These are phyloP conservation scores for Rhabdomys dilectus DNA, from an alignment of 2,113 vertebrate species.

Conservation along the genomic window DNA sequence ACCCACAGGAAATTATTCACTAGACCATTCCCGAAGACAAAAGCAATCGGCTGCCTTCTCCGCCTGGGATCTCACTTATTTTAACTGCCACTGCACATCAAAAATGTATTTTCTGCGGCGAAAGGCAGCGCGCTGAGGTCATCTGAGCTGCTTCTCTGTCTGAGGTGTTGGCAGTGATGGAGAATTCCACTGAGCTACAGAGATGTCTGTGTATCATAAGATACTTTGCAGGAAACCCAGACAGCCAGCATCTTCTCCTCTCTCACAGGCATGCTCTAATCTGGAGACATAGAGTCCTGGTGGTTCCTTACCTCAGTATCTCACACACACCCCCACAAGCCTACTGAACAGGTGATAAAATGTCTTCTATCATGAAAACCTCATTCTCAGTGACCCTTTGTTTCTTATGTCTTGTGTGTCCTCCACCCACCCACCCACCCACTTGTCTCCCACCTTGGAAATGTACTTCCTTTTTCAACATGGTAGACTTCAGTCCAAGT, in stretches of 20 bases:
- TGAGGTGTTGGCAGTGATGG: background rate
- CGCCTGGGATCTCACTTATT: background rate
- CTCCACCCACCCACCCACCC: too few relatives aligned
- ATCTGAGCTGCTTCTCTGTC: background rate
- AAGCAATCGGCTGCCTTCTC: background rate
- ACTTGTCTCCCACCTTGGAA: background rate
- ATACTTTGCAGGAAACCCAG: fast-evolving
- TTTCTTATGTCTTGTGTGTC: too few relatives aligned
- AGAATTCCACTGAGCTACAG: fast-evolving
- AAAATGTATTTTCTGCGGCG: background rate
- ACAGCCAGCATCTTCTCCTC: fast-evolving
- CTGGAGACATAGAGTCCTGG: background rate
- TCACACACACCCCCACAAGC: background rate
- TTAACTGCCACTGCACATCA: background rate
- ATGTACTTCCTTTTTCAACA: background rate
- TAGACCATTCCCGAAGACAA: background rate
- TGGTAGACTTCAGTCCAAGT: background rate
- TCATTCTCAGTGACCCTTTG: background rate
- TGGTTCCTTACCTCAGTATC: fast-evolving
- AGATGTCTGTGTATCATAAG: fast-evolving
- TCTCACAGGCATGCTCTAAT: fast-evolving
- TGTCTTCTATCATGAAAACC: fast-evolving
- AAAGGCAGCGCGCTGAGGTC: background rate
- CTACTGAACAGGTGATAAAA: background rate
- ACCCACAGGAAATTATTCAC: slow-evolving; percentile 33